Conservation (phyloP, 2,797 vertebrate species). For the Psittacula derbiana region DNA sequence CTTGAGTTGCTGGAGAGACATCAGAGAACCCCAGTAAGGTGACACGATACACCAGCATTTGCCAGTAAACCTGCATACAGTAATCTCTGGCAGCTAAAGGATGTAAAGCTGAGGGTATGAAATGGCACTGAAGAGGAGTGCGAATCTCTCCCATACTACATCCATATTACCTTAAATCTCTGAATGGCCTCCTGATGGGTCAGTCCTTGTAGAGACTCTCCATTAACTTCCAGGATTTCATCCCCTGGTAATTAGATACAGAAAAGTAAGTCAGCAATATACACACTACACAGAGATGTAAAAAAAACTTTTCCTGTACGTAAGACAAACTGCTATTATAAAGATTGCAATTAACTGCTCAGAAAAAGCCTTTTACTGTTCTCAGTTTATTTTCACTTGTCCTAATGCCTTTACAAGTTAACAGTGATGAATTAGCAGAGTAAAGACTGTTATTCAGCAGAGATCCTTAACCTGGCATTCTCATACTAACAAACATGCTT, state of each 20-base stretch:
- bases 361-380: slow-evolving; percentile 4
- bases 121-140: neutral
- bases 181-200: slow-evolving; percentile 97
- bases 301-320: neutral
- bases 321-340: neutral
- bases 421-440: neutral
- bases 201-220: slow-evolving; percentile 92
- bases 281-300: neutral
- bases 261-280: slow-evolving; percentile 22
- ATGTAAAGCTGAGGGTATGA: fast-evolving
- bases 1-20: slow-evolving; percentile 87
- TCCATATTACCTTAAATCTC: slow-evolving; percentile 89
- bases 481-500: neutral
- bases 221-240: slow-evolving; percentile 94
- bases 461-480: neutral
- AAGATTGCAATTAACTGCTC: neutral
- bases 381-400: slow-evolving; percentile 14
- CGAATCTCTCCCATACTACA: neutral
- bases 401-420: neutral
- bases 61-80: neutral
- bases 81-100: neutral
- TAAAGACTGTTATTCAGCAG: neutral
- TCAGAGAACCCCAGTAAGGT: neutral
- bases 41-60: fast-evolving
- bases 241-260: slow-evolving; percentile 81